Evolutionary conservation across 1,140 invertebrate species (phyloP), one percentile per base, ranked within the genome.

Genomic region (Drusus annulatus): DNA sequence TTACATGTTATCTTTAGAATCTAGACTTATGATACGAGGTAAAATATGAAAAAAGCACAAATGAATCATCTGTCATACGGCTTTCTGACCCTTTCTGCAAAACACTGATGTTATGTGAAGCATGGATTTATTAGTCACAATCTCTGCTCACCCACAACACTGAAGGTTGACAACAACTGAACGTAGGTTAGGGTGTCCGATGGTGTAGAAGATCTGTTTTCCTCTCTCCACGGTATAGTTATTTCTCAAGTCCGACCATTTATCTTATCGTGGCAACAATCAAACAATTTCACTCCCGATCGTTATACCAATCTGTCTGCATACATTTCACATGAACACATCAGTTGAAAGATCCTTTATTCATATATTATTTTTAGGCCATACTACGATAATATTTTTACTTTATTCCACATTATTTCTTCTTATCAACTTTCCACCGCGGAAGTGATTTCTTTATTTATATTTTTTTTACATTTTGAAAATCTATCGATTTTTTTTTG

Each of bases 141-240:
- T 56, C 54, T 56, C 21, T 21, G 60, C 60, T 63, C 60, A 63
- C 15, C 23, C 60, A 63, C 60, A 63, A 63, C 60, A 63, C 60
- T 63, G 60, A 63, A 21, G 15, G 15, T 63, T 63, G 19, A 63
- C 19, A 63, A 23, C 60, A 17, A 63, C 23, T 16, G 17, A 56
- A 63, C 60, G 21, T 19, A 21, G n/a, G 28, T 63, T 17, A 23
- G 60, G 60, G 23, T 63, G 21, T 62, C 23, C 21, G 58, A 23
- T 62, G 58, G 58, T 19, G 60, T 63, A 63, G 60, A 25, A 25
- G 23, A 21, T 21, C 0, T 21, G 4, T 56, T 56, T 21, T 56
- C 21, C 36, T 45, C 36, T 45, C 8, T 45, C 36, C 36, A 45
- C 10, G 36, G 36, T 45, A 0, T 13, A 13, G 10, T 45, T 45